phyloP scores from a whole-genome alignment of 2,888 invertebrate genomes.

The Pandemis corylana region DNA sequence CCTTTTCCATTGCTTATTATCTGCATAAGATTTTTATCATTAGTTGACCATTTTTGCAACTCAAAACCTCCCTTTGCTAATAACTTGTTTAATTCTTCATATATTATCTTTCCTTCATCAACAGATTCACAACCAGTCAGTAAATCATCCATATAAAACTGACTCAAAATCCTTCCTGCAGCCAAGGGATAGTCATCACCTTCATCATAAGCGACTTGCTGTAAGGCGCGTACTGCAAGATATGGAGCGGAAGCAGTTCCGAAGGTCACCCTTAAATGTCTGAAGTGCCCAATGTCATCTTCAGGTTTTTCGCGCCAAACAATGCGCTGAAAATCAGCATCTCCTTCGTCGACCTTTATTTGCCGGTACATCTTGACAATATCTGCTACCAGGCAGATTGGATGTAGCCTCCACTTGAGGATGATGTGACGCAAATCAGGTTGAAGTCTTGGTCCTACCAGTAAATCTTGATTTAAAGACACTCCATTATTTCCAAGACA shows the following conservation, averaged over 20 bases:
- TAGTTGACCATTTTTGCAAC: not conserved
- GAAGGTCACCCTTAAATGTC: constrained; percentile 6
- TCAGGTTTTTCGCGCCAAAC: not conserved
- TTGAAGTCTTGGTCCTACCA: constrained; percentile 8
- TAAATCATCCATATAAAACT: not conserved
- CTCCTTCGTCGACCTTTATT: constrained; percentile 4
- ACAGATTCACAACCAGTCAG: not conserved
- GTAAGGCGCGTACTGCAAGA: not conserved
- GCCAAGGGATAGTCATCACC: not conserved
- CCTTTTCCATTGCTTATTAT: not conserved
- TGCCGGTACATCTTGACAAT: constrained; percentile 24
- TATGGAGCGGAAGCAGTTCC: not conserved
- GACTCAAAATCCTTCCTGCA: not conserved
- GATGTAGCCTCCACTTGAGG: not conserved
- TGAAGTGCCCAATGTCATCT: not conserved
- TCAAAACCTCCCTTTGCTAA: not conserved
- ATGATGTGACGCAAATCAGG: constrained; percentile 9
- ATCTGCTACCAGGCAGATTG: constrained; percentile 7
- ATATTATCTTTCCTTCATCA: not conserved
- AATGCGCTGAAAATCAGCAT: constrained; percentile 12
- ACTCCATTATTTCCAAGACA: constrained; percentile 17
- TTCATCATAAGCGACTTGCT: not conserved
- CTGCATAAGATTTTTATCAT: not conserved
- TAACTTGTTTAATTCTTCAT: not conserved
- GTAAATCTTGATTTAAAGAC: constrained; percentile 12